Conservation (phyloP, 2,113 vertebrate genomes). For the Phodopus roborovskii region DNA sequence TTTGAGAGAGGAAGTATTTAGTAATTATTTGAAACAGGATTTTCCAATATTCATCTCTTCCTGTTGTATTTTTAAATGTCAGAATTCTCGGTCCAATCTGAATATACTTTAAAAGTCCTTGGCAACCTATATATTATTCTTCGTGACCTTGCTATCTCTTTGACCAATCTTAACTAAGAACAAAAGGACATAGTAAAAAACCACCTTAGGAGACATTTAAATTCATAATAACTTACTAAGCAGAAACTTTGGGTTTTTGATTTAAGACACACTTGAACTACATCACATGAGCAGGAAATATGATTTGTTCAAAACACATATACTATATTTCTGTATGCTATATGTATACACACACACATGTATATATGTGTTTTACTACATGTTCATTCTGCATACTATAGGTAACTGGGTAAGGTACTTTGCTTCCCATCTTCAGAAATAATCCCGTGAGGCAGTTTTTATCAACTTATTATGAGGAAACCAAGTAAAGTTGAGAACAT, state of each 20-base stretch:
- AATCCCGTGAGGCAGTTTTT: not conserved
- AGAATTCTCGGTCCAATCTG: not conserved
- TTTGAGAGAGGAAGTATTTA: not conserved
- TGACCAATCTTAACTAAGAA: not conserved
- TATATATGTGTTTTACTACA: too few relatives aligned
- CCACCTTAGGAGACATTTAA: not conserved
- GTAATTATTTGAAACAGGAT: not conserved
- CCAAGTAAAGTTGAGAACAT: not conserved
- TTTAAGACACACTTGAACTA: not conserved
- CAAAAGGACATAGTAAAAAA: not conserved
- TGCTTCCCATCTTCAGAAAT: not conserved
- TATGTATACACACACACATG: not conserved
- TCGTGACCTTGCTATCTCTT: not conserved
- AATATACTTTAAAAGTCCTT: not conserved
- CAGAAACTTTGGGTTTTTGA: not conserved
- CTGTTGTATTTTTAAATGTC: not conserved
- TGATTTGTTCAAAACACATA: not conserved
- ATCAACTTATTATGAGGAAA: constrained; percentile 37
- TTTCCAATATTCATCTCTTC: not conserved
- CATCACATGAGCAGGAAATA: not conserved
- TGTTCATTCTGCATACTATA: not conserved
- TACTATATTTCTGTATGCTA: not conserved
- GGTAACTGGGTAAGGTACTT: not conserved
- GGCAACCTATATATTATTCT: not conserved
- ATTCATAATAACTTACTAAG: constrained; percentile 1